Evolutionary conservation across 2,113 vertebrate species (phyloP).

Genomic region (Nothocercus nigrocapillus): DNA sequence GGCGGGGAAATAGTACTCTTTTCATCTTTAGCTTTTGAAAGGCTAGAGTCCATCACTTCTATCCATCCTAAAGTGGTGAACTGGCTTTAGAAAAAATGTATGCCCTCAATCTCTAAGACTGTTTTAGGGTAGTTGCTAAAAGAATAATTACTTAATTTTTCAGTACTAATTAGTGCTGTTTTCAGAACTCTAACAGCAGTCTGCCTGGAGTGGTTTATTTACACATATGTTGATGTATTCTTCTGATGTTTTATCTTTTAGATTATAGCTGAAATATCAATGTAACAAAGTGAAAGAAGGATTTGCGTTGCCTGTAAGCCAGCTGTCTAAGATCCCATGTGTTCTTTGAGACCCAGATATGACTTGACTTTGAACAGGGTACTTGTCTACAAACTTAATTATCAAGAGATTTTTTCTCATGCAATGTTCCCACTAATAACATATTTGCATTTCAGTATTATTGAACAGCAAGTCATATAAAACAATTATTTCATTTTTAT

Average conservation of each 20-base stretch:
- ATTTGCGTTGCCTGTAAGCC: neutral
- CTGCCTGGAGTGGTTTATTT: neutral
- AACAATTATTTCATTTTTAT: neutral
- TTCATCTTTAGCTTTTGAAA: neutral
- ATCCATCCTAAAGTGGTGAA: neutral
- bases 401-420: neutral
- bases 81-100: neutral
- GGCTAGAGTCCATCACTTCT: neutral
- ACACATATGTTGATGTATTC: neutral
- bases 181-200: neutral
- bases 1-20: neutral
- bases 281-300: neutral
- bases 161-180: neutral
- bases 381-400: neutral
- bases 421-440: neutral
- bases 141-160: neutral
- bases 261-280: neutral
- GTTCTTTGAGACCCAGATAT: neutral
- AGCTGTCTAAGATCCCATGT: neutral
- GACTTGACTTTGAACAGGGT: neutral
- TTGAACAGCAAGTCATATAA: neutral
- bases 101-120: neutral
- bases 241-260: neutral
- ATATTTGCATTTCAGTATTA: neutral
- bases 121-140: neutral